Evolutionary conservation across 2,888 invertebrate genomes (phyloP).

Genomic region (Acrocyrtus sp.): DNA sequence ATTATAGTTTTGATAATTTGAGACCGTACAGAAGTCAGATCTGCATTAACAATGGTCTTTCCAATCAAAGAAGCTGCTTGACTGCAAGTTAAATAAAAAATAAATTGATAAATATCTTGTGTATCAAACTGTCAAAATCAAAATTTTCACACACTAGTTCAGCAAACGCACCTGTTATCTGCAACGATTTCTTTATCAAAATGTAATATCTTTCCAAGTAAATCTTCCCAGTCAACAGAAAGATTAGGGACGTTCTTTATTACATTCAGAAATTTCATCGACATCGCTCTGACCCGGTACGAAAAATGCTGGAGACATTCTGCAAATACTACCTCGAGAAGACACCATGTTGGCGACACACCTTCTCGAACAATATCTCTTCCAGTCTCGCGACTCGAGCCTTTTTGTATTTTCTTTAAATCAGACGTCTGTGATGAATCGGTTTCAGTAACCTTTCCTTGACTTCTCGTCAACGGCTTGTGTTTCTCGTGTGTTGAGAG

Average conservation of each 20-base stretch:
- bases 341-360: slow-evolving; percentile 41
- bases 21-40: slow-evolving; percentile 22
- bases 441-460: slow-evolving; percentile 26
- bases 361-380: not conserved
- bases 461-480: slow-evolving; percentile 34
- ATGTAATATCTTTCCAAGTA: slow-evolving; percentile 39
- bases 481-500: too few species aligned
- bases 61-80: slow-evolving; percentile 43
- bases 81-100: slow-evolving; percentile 25
- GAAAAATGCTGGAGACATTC: slow-evolving; percentile 55
- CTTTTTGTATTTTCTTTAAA: not conserved
- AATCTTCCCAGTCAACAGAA: slow-evolving; percentile 42
- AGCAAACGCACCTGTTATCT: slow-evolving; percentile 53
- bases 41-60: slow-evolving; percentile 21
- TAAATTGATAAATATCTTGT: not conserved
- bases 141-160: slow-evolving; percentile 3
- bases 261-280: slow-evolving; percentile 43
- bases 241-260: slow-evolving; percentile 37
- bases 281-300: slow-evolving; percentile 38
- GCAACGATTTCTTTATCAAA: slow-evolving; percentile 56
- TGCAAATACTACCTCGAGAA: slow-evolving; percentile 52
- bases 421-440: not conserved
- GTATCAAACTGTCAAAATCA: too few species aligned
- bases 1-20: slow-evolving; percentile 42
- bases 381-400: not conserved